A percentile compares a stretch with the other conserved stretches of the same genome.
Evolutionary conservation across 2,113 vertebrate species (phyloP).

Genomic region (Varanus komodoensis): DNA sequence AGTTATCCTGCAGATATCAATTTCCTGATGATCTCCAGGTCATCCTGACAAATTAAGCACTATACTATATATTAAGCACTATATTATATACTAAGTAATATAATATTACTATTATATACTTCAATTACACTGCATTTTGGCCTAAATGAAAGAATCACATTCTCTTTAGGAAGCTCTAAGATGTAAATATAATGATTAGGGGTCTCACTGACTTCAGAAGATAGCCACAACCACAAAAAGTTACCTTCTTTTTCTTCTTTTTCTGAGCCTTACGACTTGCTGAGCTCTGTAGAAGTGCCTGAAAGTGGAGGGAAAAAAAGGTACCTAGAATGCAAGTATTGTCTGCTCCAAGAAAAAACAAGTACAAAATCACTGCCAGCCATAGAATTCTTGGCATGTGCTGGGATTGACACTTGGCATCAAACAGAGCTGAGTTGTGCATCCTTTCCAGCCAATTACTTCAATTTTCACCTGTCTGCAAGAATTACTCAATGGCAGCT

Average conservation of each 20-base stretch:
- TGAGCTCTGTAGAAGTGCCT: slow-evolving; percentile 96
- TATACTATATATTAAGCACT: neutral
- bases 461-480: neutral
- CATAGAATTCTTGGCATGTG: neutral
- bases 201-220: neutral
- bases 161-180: neutral
- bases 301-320: slow-evolving; percentile 15
- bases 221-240: rapidly evolving
- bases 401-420: neutral
- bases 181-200: neutral
- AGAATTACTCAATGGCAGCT: neutral
- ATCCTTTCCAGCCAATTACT: slow-evolving; percentile 1
- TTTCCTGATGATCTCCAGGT: neutral
- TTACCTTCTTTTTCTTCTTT: slow-evolving; percentile 99
- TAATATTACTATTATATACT: neutral
- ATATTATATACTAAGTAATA: no score
- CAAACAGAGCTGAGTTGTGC: neutral
- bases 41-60: neutral
- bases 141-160: neutral
- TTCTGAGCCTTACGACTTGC: slow-evolving; percentile 97
- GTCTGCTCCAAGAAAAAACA: neutral
- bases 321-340: rapidly evolving
- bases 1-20: neutral
- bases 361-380: neutral
- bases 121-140: neutral